Conservation (phyloP, 64 coral and sea anemone species). For the Trachythela sp. region DNA sequence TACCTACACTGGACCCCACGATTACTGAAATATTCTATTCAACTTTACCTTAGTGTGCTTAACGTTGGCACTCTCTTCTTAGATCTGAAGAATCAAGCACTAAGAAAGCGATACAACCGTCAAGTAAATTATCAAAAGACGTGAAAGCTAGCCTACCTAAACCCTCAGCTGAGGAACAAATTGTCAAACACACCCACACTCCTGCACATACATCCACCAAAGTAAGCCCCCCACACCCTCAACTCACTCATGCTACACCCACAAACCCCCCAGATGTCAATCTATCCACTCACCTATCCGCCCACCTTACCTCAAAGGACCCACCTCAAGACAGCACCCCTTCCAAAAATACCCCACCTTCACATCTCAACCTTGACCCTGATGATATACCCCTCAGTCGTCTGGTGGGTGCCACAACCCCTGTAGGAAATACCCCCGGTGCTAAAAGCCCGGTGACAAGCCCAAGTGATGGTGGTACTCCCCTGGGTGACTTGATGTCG, state of each 20-base stretch:
- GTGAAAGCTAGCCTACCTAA: neutral
- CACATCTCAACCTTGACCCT: neutral
- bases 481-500: neutral
- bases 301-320: neutral
- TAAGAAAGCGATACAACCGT: neutral
- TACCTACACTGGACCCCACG: too few species aligned
- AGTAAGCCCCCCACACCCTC: neutral
- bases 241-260: neutral
- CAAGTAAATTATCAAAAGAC: neutral
- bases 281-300: neutral
- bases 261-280: neutral
- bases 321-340: neutral
- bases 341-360: neutral
- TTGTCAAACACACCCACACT: too few species aligned
- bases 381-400: neutral
- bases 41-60: too few species aligned
- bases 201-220: too few species aligned
- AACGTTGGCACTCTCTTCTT: neutral
- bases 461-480: neutral
- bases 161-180: neutral
- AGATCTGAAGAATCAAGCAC: neutral
- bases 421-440: neutral
- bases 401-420: neutral
- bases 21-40: too few species aligned
- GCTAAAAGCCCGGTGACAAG: neutral